Percentiles rank a stretch among this genome's conserved stretches.
Evolutionary conservation across 2,888 invertebrate genomes (phyloP).

Genomic region (Nymphalis polychloros): DNA sequence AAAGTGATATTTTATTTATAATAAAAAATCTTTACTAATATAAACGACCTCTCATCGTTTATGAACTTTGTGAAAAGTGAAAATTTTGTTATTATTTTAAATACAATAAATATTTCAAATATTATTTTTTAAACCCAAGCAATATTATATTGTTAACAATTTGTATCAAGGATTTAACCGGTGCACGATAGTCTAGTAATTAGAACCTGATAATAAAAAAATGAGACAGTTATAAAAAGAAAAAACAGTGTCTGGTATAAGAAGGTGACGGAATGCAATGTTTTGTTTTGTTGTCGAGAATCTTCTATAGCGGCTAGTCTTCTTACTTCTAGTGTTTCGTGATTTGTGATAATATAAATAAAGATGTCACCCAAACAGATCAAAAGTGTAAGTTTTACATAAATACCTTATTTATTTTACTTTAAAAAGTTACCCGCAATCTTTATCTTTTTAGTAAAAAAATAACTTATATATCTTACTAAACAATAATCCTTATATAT

Average conservation of each 20-base stretch:
- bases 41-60: not conserved
- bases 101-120: no score
- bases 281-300: slow-evolving; percentile 6
- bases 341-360: not conserved
- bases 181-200: no score
- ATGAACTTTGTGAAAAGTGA: not conserved
- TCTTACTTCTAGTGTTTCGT: not conserved
- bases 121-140: no score
- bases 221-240: not conserved
- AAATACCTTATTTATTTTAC: not conserved
- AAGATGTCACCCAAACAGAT: slow-evolving; percentile 15
- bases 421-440: not conserved
- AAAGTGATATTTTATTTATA: not conserved
- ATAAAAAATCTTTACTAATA: not conserved
- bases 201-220: not conserved
- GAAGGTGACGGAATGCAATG: not conserved
- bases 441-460: no score
- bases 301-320: not conserved
- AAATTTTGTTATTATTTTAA: no score
- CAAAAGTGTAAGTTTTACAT: slow-evolving; percentile 14
- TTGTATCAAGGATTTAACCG: no score
- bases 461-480: no score
- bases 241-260: not conserved
- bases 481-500: no score
- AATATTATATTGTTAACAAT: no score